Evolutionary conservation across 2,797 vertebrate species (phyloP).

Genomic region (Gorsachius magnificus): DNA sequence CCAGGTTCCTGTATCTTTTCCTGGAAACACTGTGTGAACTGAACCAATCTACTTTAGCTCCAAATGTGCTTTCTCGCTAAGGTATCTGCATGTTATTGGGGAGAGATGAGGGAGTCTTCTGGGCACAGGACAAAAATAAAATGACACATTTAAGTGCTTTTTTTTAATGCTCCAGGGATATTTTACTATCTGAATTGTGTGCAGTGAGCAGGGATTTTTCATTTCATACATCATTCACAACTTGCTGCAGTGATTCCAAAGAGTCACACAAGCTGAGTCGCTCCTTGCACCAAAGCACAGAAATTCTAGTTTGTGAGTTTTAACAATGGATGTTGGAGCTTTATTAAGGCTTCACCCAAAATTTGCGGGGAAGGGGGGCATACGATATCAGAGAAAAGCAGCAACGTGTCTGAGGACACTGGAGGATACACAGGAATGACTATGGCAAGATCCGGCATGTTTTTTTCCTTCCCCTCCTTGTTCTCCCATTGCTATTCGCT

Average conservation of each 20-base stretch:
- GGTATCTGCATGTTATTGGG: not conserved
- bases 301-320: constrained; percentile 4
- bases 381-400: not conserved
- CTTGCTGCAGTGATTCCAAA: constrained; percentile 51
- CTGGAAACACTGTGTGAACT: not conserved
- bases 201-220: constrained; percentile 60
- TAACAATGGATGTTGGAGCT: not conserved
- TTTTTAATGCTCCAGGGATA: constrained; percentile 49
- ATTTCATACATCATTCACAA: constrained; percentile 65
- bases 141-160: constrained; percentile 46
- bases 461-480: not conserved
- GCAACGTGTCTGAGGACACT: not conserved
- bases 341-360: not conserved
- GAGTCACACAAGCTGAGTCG: not conserved
- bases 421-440: not conserved
- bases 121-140: constrained; percentile 56
- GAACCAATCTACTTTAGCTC: not conserved
- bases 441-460: not conserved
- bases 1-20: not conserved
- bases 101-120: constrained; percentile 35
- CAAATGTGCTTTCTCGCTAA: not conserved
- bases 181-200: constrained; percentile 58
- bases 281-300: constrained; percentile 13
- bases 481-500: not conserved
- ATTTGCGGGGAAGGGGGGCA: not conserved